Conservation (phyloP, 1,140 invertebrate genomes). For the Geopemphigus sp. region DNA sequence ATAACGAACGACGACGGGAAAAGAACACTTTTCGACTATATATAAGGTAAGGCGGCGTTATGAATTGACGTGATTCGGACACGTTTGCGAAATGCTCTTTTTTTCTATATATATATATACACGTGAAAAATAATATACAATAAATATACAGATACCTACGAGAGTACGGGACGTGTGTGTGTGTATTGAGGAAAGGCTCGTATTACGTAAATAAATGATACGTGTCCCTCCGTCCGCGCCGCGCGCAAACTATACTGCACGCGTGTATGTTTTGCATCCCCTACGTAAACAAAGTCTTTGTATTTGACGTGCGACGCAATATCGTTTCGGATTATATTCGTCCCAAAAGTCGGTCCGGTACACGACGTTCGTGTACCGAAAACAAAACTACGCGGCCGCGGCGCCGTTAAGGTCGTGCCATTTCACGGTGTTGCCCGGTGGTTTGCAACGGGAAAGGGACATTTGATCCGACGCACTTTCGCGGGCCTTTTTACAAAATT, state of each 20-base stretch:
- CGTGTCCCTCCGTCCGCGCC: too few relatives aligned
- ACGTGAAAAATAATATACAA: neutral
- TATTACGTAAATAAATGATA: slow-evolving; percentile 21
- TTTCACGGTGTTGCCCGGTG: neutral
- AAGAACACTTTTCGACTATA: neutral
- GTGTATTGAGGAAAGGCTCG: neutral
- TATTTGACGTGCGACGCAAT: slow-evolving; percentile 5
- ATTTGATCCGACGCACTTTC: neutral
- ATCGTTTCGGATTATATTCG: slow-evolving; percentile 25
- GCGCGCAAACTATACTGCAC: neutral
- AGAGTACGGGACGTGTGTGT: too few relatives aligned
- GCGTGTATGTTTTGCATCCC: neutral
- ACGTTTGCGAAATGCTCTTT: neutral
- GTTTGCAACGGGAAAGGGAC: neutral
- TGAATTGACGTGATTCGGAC: slow-evolving; percentile 5
- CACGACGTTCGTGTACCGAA: neutral
- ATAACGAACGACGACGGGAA: neutral
- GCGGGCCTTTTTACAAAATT: slow-evolving; percentile 46
- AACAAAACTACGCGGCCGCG: neutral
- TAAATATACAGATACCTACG: neutral
- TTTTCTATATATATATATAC: neutral
- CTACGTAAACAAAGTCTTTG: neutral
- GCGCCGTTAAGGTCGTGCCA: neutral
- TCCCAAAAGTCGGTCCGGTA: neutral
- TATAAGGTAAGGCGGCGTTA: too few relatives aligned